Evolutionary conservation across 2,888 invertebrate genomes (phyloP), one percentile per base, ranked within the genome.

Genomic region (Gonocerus acuteangulatus): DNA sequence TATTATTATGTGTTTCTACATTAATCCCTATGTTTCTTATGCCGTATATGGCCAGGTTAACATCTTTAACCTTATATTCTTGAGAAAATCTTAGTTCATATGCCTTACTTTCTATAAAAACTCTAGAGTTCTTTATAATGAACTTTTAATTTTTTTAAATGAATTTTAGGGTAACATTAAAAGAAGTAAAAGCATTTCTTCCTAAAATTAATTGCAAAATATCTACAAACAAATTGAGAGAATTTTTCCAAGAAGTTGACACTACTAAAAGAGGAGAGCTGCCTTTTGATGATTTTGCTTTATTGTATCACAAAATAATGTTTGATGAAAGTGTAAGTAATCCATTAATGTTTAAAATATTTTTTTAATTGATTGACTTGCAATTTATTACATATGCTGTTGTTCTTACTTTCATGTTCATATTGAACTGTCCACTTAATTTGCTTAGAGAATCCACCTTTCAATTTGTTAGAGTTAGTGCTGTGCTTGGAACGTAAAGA

Each of bases 191-290:
- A 74, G 82, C 84, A 16, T 95, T 95, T 75, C 76, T 95, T 58
- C 87, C 91, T 23, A 85, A 87, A 74, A 84, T 95, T 44, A 92
- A 94, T 73, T 92, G 86, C 73, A 95, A 95, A 79, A 85, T 95
- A 73, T 81, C 89, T 3, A 95, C 89, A 2, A 87, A 81, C 69
- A 87, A 85, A 72, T 77, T 96, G 44, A 80, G 92, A 71, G 88
- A 90, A 70, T 77, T 86, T 63, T 91, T 92, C 72, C 85, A 89
- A 77, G 89, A 91, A 70, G 87, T 93, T n/a, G 93, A 93, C 74
- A 81, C 82, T 0, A 78, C 81, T 42, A 84, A 82, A 67, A 79
- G 85, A 66, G 86, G 84, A 7, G 94, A 94, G 76, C 82, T 95
- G 64, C 86, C 87, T 23, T 95, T 92, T 74, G 93, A 95, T 73